Conservation (phyloP, 2,113 vertebrate species). For the Cephalopholis sonnerati region DNA sequence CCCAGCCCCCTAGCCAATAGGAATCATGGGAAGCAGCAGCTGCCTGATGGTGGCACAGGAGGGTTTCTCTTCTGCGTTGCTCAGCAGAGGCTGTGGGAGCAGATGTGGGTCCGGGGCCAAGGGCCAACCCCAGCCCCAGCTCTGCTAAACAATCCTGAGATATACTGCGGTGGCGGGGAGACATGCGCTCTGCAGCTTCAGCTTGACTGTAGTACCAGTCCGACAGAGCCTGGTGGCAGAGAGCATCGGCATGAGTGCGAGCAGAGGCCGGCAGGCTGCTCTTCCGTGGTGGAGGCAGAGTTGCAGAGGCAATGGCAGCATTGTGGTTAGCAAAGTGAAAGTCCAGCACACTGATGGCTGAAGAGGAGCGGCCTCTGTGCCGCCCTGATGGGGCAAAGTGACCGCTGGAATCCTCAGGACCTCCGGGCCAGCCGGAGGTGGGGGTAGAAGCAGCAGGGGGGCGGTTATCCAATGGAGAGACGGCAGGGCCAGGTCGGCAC, state of each 20-base stretch:
- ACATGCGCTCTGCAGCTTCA: constrained; percentile 82
- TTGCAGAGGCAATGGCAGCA: constrained; percentile 84
- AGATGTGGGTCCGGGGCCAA: constrained; percentile 34
- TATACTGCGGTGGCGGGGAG: constrained; percentile 87
- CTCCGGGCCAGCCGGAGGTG: constrained; percentile 51
- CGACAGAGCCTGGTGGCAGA: constrained; percentile 90
- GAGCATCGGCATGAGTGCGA: constrained; percentile 54
- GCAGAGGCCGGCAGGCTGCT: constrained; percentile 55
- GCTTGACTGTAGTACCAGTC: constrained; percentile 93
- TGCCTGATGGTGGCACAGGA: constrained; percentile 83
- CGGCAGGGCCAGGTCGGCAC: constrained; percentile 53
- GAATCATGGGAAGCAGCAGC: constrained; percentile 68
- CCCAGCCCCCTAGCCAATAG: constrained; percentile 62
- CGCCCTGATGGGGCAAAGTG: constrained; percentile 14
- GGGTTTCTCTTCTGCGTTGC: constrained; percentile 82
- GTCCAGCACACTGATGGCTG: constrained; percentile 79
- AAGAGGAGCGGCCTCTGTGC: constrained; percentile 72
- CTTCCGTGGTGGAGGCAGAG: constrained; percentile 72
- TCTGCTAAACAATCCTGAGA: constrained; percentile 90
- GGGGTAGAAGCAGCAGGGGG: constrained; percentile 29
- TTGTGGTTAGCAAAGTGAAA: constrained; percentile 85
- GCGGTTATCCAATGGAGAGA: constrained; percentile 73
- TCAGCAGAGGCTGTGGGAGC: constrained; percentile 18
- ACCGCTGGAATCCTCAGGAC: constrained; percentile 38
- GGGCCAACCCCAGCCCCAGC: constrained; percentile 52